A percentile compares a stretch with the other conserved stretches of the same genome.
These are phyloP conservation scores for Drosophila subsilvestris DNA, from an alignment of 2,888 invertebrate genomes.

Conservation along the genomic window DNA sequence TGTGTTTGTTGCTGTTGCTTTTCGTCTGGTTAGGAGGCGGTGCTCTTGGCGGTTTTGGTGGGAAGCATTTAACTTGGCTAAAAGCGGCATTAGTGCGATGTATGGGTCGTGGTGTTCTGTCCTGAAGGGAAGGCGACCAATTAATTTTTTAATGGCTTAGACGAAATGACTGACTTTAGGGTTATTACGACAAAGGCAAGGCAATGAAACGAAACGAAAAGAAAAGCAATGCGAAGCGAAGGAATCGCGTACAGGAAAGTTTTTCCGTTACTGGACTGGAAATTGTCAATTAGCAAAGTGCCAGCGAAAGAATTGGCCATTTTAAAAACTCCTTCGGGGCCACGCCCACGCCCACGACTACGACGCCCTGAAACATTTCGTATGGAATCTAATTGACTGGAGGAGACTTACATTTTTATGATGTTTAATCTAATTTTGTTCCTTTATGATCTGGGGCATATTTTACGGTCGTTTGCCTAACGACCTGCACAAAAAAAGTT, in stretches of 20 bases:
- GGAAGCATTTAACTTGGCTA: constrained; percentile 63
- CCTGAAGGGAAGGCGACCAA: constrained; percentile 60
- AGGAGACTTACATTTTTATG: constrained; percentile 68
- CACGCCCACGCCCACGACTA: constrained; percentile 16
- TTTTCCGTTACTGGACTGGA: constrained; percentile 58
- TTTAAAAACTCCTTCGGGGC: constrained; percentile 29
- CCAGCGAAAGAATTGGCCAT: constrained; percentile 54
- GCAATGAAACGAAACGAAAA: no score
- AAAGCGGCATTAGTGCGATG: constrained; percentile 70
- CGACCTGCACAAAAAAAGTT: constrained; percentile 54
- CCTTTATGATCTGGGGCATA: constrained; percentile 46
- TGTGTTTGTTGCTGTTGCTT: constrained; percentile 26
- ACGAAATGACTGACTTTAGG: constrained; percentile 71
- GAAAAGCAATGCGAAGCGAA: constrained; percentile 22
- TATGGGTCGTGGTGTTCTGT: constrained; percentile 68
- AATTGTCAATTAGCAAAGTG: constrained; percentile 76
- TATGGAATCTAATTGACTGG: constrained; percentile 57
- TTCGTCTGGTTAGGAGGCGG: background rate
- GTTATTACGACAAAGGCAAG: constrained; percentile 64
- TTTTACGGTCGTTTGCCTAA: constrained; percentile 68
- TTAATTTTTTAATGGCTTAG: constrained; percentile 79
- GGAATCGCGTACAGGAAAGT: constrained; percentile 22
- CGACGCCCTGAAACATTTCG: constrained; percentile 10
- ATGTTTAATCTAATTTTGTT: constrained; percentile 75
- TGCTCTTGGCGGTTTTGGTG: constrained; percentile 20